Evolutionary conservation across 2,888 invertebrate species (phyloP).

Genomic region (Drosophila nr. perissopoda): DNA sequence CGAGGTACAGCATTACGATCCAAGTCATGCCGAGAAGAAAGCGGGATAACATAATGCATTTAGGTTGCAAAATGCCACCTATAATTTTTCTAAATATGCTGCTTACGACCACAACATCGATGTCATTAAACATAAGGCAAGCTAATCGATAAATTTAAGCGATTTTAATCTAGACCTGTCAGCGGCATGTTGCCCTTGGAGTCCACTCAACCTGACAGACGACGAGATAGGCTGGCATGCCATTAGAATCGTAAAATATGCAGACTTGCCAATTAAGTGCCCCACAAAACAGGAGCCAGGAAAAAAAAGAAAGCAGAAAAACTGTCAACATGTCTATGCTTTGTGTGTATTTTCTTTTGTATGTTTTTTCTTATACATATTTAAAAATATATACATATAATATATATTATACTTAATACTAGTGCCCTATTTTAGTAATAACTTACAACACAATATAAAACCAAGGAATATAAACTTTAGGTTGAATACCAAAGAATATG

Average conservation of each 20-base stretch:
- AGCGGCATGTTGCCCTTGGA: background rate
- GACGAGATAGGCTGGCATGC: conserved; percentile 3
- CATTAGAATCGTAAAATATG: conserved; percentile 12
- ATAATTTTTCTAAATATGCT: background rate
- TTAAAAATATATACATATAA: too few species aligned
- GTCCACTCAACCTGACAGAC: background rate
- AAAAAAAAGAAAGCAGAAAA: background rate
- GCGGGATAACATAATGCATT: background rate
- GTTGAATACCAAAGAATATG: background rate
- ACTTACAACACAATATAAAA: background rate
- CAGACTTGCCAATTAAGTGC: conserved; percentile 61
- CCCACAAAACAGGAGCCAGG: background rate
- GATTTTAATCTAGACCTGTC: background rate
- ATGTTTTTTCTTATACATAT: too few species aligned
- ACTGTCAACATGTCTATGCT: conserved; percentile 9
- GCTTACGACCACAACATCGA: background rate
- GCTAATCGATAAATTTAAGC: background rate
- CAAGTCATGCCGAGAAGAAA: conserved; percentile 65
- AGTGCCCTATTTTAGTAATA: background rate
- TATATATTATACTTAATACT: background rate
- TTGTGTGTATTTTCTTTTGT: background rate
- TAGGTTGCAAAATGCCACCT: background rate
- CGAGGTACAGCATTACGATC: conserved; percentile 91
- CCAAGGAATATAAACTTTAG: background rate
- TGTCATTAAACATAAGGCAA: background rate